Evolutionary conservation across 2,113 vertebrate species (phyloP).

Genomic region (Myrmecophaga tridactyla): DNA sequence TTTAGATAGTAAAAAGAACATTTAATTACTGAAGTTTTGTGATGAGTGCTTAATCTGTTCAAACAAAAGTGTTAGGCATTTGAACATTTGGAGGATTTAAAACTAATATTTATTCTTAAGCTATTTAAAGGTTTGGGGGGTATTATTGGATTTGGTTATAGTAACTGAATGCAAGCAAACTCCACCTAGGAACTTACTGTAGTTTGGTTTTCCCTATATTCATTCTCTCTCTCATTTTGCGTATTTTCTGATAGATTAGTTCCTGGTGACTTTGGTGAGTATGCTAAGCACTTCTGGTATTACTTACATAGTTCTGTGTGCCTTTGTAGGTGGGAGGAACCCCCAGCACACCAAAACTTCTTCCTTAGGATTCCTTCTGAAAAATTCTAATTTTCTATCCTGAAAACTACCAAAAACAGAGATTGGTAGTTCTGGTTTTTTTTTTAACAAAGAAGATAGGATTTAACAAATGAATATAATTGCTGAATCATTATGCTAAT

Average conservation of each 20-base stretch:
- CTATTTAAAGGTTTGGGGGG: background rate
- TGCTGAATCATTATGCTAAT: too few relatives aligned
- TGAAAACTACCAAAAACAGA: background rate
- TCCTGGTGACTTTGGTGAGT: background rate
- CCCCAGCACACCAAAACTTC: too few relatives aligned
- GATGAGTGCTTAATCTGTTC: background rate
- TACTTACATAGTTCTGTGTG: background rate
- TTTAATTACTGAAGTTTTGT: background rate
- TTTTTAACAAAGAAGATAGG: too few relatives aligned
- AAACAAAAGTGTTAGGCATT: constrained; percentile 24
- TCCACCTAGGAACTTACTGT: background rate
- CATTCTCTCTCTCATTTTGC: background rate
- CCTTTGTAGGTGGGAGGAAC: too few relatives aligned
- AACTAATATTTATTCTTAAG: constrained; percentile 47
- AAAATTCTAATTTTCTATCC: constrained; percentile 26
- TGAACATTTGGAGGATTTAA: constrained; percentile 5
- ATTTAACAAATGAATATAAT: too few relatives aligned
- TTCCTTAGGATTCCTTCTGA: constrained; percentile 29
- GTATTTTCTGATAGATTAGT: constrained; percentile 1
- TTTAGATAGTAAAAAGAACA: constrained; percentile 5
- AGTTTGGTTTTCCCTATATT: background rate
- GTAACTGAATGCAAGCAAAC: too few relatives aligned
- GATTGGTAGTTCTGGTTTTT: too few relatives aligned
- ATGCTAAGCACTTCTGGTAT: background rate
- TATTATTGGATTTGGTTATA: background rate